Conservation (phyloP, 2,888 invertebrate genomes). For the Zele albiditarsus region DNA sequence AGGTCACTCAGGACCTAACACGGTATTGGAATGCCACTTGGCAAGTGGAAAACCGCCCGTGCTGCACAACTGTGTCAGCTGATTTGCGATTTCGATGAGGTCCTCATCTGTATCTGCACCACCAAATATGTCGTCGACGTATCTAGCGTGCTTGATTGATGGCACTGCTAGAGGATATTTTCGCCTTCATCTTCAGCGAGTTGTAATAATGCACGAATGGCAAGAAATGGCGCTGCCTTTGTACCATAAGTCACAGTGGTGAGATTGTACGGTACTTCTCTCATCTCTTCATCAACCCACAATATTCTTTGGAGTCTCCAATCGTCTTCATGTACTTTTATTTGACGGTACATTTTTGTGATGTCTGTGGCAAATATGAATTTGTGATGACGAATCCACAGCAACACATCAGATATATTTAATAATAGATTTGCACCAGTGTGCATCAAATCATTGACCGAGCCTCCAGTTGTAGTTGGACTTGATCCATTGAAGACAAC, state of each 20-base stretch:
- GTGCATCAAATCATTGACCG: no score
- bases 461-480: no score
- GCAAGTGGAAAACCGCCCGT: conserved; percentile 43
- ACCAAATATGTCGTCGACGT: conserved; percentile 37
- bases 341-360: no score
- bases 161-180: conserved; percentile 35
- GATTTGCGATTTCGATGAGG: neutral
- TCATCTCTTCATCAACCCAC: neutral
- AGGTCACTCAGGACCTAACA: no score
- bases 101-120: conserved; percentile 21
- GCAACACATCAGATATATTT: no score
- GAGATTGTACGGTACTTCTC: neutral
- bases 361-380: no score
- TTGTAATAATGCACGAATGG: neutral
- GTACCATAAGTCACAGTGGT: neutral
- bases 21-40: conserved; percentile 26
- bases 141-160: conserved; percentile 9
- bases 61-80: conserved; percentile 21
- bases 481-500: no score
- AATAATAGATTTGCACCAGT: no score
- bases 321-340: no score
- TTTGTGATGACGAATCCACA: no score
- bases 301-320: no score
- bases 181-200: neutral
- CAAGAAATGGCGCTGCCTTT: neutral